Base-by-base conservation (phyloP, 2,797 vertebrate species). In the Margarornis squamiger region DNA sequence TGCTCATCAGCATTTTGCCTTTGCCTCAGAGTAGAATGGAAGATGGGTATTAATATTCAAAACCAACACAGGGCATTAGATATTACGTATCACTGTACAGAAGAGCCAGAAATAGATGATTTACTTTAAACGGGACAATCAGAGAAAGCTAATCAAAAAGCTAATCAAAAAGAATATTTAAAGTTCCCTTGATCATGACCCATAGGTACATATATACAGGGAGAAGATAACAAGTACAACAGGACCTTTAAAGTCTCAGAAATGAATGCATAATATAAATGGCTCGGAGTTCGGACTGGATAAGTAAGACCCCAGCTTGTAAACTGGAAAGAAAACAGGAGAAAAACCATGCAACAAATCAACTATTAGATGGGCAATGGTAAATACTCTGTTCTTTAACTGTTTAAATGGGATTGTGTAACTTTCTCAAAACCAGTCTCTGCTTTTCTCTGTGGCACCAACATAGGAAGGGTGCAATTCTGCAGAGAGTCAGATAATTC, bases 61-160 rank as follows among this genome's bases (percentile, higher is more conserved):
- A 92, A 72, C 41, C 41, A 92, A 92, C 41, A 79, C 61, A 80
- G 75, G 82, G 63, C 72, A 89, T 88, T 80, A 77, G 86, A 38
- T 90, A 32, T 81, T 90, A 81, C 70, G 41, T 63, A 82, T 78
- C 54, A 63, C 73, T 90, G 66, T 73, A 91, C 63, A 85, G 70
- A 90, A 81, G 76, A 88, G 88, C 79, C 86, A 95, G 94, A 92
- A 96, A 90, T 95, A 95, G 91, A 95, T 90, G 2, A 66, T 95
- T 95, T 96, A 91, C 76, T 93, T 93, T 95, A 88, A 86, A 92
- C 90, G 82, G 52, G 86, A 94, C 86, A 96, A 92, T 92, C 91
- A 95, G 94, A 96, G 91, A 92, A 93, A 88, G 90, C 88, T 91
- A 95, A 96, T 96, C 82, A 96, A 92, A 96, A 96, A 93, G 68